Conservation (phyloP, 1,140 invertebrate genomes). For the Sminthurinus signatus region DNA sequence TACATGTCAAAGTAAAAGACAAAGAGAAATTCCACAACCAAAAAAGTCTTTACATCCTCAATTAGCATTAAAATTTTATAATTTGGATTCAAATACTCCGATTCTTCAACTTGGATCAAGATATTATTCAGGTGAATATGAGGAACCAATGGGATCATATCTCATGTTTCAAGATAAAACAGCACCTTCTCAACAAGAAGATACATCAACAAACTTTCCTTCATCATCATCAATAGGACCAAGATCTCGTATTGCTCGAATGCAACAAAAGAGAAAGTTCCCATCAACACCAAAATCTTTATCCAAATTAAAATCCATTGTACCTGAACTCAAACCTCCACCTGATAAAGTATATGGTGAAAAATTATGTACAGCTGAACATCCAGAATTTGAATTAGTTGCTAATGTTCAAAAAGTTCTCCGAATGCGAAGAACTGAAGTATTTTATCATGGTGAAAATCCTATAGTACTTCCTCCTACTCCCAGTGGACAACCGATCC, state of each 20-base stretch:
- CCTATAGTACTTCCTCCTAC: not conserved
- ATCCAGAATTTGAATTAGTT: conserved; percentile 6
- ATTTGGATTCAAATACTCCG: conserved; percentile 19
- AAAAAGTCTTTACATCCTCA: conserved; percentile 12
- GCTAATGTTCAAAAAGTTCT: conserved; percentile 22
- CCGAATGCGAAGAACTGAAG: conserved; percentile 4
- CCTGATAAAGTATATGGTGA: conserved; percentile 1
- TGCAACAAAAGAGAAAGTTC: not conserved
- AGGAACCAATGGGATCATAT: conserved; percentile 16
- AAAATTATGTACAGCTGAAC: not conserved
- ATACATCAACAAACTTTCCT: not conserved
- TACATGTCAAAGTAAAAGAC: conserved; percentile 7
- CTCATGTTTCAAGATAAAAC: conserved; percentile 19
- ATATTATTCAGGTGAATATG: conserved; percentile 16
- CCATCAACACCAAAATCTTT: too few species aligned
- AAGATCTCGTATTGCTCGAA: too few species aligned
- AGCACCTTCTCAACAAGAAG: not conserved
- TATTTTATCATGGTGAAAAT: not conserved
- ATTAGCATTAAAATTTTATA: conserved; percentile 19
- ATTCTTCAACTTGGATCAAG: conserved; percentile 18
- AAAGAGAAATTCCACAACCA: conserved; percentile 10
- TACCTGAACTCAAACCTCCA: not conserved
- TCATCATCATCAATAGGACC: too few species aligned
- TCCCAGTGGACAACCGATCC: not conserved
- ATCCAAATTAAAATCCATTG: not conserved